phyloP scores from a whole-genome alignment of 2,113 vertebrate species.

The Puffinus mauretanicus region DNA sequence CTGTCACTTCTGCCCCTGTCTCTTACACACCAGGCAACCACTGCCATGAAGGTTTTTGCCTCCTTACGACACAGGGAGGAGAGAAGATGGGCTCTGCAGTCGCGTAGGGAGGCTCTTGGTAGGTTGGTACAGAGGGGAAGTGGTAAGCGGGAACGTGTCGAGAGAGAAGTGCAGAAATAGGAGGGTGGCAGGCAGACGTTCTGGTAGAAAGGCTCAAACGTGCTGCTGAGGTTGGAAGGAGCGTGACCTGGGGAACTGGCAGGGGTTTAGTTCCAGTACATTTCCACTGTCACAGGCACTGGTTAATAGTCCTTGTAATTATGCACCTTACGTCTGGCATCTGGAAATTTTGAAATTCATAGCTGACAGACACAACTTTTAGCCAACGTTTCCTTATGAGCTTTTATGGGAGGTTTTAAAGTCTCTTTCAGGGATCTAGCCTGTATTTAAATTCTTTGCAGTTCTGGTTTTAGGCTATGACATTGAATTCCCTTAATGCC shows the following conservation, averaged over 20 bases:
- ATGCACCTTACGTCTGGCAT: not conserved
- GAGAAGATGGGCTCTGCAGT: not conserved
- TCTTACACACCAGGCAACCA: not conserved
- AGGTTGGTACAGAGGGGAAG: not conserved
- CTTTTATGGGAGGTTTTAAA: not conserved
- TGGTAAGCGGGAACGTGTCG: not conserved
- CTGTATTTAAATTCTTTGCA: not conserved
- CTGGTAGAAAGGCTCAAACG: not conserved
- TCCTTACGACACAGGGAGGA: accelerated
- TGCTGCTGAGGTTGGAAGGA: not conserved
- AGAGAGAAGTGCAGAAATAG: not conserved
- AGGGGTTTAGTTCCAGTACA: not conserved
- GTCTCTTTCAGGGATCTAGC: not conserved
- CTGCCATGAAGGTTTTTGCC: not conserved
- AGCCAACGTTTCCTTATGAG: not conserved
- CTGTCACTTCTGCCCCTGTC: not conserved
- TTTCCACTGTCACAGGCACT: not conserved
- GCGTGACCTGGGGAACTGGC: not conserved
- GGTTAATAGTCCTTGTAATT: not conserved
- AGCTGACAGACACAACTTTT: not conserved
- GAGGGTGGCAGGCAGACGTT: not conserved
- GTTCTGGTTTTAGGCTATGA: not conserved
- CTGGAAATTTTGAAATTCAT: not conserved
- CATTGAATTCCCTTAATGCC: not conserved
- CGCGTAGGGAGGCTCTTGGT: not conserved